These are phyloP conservation scores for Brachionus rubens DNA, from an alignment of 1,140 invertebrate genomes.

Conservation along the genomic window DNA sequence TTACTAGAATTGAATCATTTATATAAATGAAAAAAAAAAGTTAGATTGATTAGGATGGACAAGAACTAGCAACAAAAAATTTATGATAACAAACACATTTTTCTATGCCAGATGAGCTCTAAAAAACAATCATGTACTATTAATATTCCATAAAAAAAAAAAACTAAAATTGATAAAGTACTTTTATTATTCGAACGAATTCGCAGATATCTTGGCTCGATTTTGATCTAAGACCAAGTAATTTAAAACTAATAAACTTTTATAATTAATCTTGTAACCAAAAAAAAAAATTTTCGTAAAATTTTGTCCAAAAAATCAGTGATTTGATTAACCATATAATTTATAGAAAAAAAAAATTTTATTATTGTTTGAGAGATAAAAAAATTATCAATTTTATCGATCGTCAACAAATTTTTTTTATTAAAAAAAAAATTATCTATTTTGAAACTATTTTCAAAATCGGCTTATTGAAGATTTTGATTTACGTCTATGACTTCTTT, in stretches of 20 bases:
- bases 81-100: neutral
- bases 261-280: conserved; percentile 26
- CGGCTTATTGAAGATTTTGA: conserved; percentile 5
- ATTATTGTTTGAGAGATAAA: neutral
- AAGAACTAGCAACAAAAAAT: too few species aligned
- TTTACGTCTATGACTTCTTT: neutral
- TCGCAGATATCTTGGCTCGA: conserved; percentile 2
- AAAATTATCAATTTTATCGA: conserved; percentile 2
- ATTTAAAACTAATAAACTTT: conserved; percentile 9
- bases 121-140: conserved; percentile 5
- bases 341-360: neutral
- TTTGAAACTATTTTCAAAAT: conserved; percentile 20
- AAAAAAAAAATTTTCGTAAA: conserved; percentile 2
- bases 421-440: neutral
- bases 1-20: too few species aligned
- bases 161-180: neutral
- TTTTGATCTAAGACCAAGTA: neutral
- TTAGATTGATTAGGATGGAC: too few species aligned
- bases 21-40: too few species aligned
- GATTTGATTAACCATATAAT: too few species aligned
- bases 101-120: conserved; percentile 16
- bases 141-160: neutral
- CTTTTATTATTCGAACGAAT: neutral
- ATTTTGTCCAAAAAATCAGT: conserved; percentile 19
- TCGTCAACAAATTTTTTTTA: too few species aligned